Base-by-base conservation (phyloP, 2,797 vertebrate genomes). In the Meda fulgida region DNA sequence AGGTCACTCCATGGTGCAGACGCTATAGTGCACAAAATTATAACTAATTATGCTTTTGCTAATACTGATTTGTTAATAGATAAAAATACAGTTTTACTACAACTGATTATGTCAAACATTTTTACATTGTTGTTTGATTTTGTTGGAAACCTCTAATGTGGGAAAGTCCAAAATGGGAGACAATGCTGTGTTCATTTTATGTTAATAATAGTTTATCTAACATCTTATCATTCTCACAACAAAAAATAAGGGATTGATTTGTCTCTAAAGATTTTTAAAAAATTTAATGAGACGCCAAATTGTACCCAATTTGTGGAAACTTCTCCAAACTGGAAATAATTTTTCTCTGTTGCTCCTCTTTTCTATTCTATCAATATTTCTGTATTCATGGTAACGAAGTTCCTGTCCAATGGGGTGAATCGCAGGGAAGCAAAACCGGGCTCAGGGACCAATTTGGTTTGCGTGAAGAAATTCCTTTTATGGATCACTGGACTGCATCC, bases 401-500 rank as follows among this genome's bases (percentile, higher is more conserved):
- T 89, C 91, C 93, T 23, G 66, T 31, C 21, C 90, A 90, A 43
- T 90, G 91, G 90, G 89, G 88, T 60, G 90, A 94, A 67, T 82
- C 83, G n/a, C 89, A 91, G 65, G 19, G 1, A 14, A 21, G 21
- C 71, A 89, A 73, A 82, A 26, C 78, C 13, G 81, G 78, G 10
- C 7, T 71, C 46, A 84, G 2, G 66, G 89, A 93, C 88, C 93
- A 93, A 48, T 77, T 88, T 63, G 93, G 90, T 55, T 46, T 90
- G 51, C 82, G 85, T 19, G 91, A 94, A 0, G 83, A 90, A 89
- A 92, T 96, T 81, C 96, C 95, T 1, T 94, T 95, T 89, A 94
- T 97, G 96, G 97, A 98, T 93, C 97, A 97, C 88, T 99, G 98
- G 98, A 97, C 95, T 77, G 92, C 92, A 80, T 94, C 93, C 75